Base-by-base conservation (phyloP, 1,140 invertebrate species). In the Drosophila tani region DNA sequence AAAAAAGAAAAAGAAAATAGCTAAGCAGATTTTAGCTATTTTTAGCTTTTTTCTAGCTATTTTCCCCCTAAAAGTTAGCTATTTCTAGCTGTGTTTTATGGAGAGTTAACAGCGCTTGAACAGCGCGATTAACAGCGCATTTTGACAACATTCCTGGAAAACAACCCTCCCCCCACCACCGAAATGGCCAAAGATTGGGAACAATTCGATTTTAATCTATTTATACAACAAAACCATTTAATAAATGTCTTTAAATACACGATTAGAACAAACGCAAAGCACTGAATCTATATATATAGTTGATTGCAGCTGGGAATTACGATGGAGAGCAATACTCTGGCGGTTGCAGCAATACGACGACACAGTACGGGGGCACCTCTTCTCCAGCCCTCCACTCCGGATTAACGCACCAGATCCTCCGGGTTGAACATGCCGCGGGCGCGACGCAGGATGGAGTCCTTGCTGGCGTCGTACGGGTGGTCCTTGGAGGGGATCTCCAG, bases 401-500 rank as follows among this genome's bases (percentile, higher is more conserved):
- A 41, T 91, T 76, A 91, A 73, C 92, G 93, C 91, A 94, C 94
- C 92, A 96, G 94, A 92, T 97, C 96, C 68, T 97, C 96, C 40
- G 96, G 96, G 94, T 97, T 97, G 93, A 97, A 97, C 96, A 97
- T 97, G 78, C 96, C 96, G 94, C 96, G 99, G 58, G 98, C 98
- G 88, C 99, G 95, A 92, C 98, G 95, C 58, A 99, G 94, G 91
- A 99, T 99, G 1, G 98, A 99, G 94, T 99, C 99, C 94, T 99
- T 99, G 82, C 96, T 96, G 40, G 99, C 97, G 94, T 99, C 99
- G 94, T 99, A 99, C 0, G 99, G 99, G 93, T 99, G 97, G 94
- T 99, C 99, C 93, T 99, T 99, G 19, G 98, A 99, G 24, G 99
- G 99, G 88, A 99, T 99, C 95, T 99, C 99, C 55, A 99, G 94